Percentiles rank a stretch among this genome's conserved stretches.
Evolutionary conservation across 2,797 vertebrate species (phyloP).

Genomic region (Bufotes viridis): DNA sequence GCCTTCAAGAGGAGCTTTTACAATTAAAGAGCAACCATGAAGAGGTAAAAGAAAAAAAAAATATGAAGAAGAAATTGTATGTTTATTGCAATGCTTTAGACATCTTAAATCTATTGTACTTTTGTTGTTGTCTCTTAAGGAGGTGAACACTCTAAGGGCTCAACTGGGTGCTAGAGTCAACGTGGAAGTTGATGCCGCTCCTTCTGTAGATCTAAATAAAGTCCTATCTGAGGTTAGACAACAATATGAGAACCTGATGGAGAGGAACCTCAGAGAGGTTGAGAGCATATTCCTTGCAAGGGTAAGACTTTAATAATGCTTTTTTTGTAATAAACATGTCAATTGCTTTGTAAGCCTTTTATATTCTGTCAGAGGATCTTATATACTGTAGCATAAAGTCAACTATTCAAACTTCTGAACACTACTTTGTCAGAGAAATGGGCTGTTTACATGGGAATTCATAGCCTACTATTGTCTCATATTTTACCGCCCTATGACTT

Average conservation of each 20-base stretch:
- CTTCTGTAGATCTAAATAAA: slow-evolving; percentile 64
- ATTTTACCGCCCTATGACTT: no score
- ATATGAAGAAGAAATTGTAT: neutral
- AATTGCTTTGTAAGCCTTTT: no score
- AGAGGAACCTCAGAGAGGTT: slow-evolving; percentile 66
- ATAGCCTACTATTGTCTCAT: neutral
- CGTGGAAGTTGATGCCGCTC: slow-evolving; percentile 64
- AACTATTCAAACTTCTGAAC: no score
- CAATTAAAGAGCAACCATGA: slow-evolving; percentile 72
- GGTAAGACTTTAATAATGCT: slow-evolving; percentile 49
- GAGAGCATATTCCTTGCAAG: slow-evolving; percentile 67
- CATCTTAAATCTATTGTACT: neutral
- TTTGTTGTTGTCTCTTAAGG: neutral
- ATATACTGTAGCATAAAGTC: no score
- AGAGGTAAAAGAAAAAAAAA: slow-evolving; percentile 70
- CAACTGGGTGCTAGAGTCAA: slow-evolving; percentile 66
- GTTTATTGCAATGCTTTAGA: neutral
- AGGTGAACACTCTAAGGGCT: slow-evolving; percentile 10
- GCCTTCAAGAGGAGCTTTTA: slow-evolving; percentile 71
- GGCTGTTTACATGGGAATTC: neutral
- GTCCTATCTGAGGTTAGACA: slow-evolving; percentile 66
- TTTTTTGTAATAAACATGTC: neutral
- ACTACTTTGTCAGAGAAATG: neutral
- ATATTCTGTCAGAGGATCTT: no score
- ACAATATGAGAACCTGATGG: slow-evolving; percentile 67